These are phyloP conservation scores for Lasioglossum albipes DNA, from an alignment of 1,140 invertebrate species.

Conservation along the genomic window DNA sequence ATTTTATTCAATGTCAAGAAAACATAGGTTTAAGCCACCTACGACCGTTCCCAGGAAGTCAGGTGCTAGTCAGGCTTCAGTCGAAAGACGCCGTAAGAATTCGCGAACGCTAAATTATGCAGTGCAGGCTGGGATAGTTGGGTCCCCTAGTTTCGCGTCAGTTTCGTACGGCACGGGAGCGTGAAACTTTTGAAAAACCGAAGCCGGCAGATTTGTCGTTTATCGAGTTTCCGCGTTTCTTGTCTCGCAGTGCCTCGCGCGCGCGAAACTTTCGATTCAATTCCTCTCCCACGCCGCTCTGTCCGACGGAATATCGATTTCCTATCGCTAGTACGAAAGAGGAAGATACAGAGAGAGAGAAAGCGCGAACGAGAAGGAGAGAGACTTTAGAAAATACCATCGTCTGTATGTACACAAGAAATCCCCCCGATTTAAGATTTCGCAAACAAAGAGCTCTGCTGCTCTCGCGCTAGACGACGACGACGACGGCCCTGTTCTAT, in stretches of 20 bases:
- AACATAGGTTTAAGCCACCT: no score
- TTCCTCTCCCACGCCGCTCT: neutral
- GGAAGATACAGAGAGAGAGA: no score
- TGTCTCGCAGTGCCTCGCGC: constrained; percentile 15
- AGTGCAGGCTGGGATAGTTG: no score
- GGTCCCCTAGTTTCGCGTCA: neutral
- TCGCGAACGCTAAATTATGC: neutral
- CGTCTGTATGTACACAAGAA: constrained; percentile 42
- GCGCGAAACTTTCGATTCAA: constrained; percentile 45
- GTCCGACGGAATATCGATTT: neutral
- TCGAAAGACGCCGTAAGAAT: no score
- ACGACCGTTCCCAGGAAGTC: no score
- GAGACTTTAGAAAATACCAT: constrained; percentile 37
- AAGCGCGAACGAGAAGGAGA: no score
- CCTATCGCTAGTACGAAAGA: neutral
- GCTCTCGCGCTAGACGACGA: no score
- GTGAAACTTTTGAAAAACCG: constrained; percentile 12
- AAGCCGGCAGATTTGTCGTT: constrained; percentile 37
- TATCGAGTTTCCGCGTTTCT: constrained; percentile 48
- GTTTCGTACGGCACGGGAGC: neutral
- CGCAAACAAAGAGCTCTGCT: constrained; percentile 27
- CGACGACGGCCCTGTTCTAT: neutral
- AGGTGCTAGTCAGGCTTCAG: no score
- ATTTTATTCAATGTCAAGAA: no score
- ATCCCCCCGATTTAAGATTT: constrained; percentile 49